Evolutionary conservation across 2,113 vertebrate genomes (phyloP).

Genomic region (Ramphastos sulfuratus): DNA sequence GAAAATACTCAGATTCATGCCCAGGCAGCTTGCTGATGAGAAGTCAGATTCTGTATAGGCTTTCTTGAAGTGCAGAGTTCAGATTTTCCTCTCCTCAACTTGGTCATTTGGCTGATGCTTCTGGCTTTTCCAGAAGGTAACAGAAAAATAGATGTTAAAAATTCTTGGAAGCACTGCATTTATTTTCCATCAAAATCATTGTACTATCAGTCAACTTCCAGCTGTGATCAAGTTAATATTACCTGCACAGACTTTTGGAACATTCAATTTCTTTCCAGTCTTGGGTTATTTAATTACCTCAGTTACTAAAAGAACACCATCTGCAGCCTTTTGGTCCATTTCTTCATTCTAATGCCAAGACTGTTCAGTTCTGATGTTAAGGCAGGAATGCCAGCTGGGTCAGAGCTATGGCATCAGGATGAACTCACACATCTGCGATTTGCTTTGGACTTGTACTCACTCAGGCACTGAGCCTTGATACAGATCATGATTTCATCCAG

Average conservation of each 20-base stretch:
- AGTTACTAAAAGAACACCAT: neutral
- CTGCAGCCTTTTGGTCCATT: neutral
- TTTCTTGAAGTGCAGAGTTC: neutral
- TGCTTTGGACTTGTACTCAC: neutral
- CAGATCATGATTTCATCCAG: neutral
- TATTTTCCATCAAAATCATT: neutral
- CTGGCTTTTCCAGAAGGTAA: neutral
- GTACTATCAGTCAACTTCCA: neutral
- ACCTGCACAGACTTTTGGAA: neutral
- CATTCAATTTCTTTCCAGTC: neutral
- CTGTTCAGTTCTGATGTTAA: neutral
- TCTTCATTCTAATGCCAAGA: neutral
- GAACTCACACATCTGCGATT: rapidly evolving
- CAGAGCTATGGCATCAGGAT: neutral
- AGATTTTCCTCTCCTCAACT: neutral
- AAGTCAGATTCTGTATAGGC: neutral
- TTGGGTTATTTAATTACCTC: neutral
- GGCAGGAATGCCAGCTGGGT: neutral
- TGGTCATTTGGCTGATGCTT: neutral
- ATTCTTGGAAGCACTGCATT: neutral
- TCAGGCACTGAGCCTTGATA: rapidly evolving
- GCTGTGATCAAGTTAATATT: neutral
- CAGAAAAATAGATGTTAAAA: neutral
- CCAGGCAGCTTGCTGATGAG: neutral
- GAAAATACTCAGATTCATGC: neutral